Evolutionary conservation across 2,113 vertebrate genomes (phyloP).

Genomic region (Semicossyphus pulcher): DNA sequence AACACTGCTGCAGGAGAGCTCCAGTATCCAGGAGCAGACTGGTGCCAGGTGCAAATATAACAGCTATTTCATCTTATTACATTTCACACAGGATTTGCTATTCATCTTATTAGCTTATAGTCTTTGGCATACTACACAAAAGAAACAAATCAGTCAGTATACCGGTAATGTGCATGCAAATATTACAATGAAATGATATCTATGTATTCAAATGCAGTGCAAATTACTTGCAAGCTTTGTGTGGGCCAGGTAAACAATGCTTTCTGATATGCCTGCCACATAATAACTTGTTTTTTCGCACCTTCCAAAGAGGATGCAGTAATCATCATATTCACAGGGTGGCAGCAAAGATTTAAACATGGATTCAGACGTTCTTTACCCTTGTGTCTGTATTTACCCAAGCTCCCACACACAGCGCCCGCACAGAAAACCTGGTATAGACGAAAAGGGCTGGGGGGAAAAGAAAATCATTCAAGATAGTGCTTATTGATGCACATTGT

Average conservation of each 20-base stretch:
- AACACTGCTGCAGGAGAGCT: not conserved
- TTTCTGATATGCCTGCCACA: not conserved
- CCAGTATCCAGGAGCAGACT: not conserved
- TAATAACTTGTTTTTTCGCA: not conserved
- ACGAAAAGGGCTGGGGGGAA: not conserved
- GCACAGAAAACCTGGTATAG: not conserved
- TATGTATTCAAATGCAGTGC: not conserved
- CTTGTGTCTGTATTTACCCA: not conserved
- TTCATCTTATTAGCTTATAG: too few relatives aligned
- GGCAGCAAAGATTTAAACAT: constrained; percentile 72
- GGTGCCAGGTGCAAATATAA: not conserved
- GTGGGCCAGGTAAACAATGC: not conserved
- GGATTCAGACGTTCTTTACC: not conserved
- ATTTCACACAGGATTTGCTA: not conserved
- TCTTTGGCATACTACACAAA: too few relatives aligned
- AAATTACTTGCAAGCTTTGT: not conserved
- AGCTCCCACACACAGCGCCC: not conserved
- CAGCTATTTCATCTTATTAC: not conserved
- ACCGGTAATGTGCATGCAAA: not conserved
- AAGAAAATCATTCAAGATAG: constrained; percentile 8
- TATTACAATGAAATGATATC: not conserved
- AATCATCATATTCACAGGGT: constrained; percentile 47
- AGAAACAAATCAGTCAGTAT: not conserved
- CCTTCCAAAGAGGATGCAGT: constrained; percentile 46
- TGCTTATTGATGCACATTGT: constrained; percentile 16